Evolutionary conservation across 2,797 vertebrate species (phyloP).

Genomic region (Smutsia gigantea): DNA sequence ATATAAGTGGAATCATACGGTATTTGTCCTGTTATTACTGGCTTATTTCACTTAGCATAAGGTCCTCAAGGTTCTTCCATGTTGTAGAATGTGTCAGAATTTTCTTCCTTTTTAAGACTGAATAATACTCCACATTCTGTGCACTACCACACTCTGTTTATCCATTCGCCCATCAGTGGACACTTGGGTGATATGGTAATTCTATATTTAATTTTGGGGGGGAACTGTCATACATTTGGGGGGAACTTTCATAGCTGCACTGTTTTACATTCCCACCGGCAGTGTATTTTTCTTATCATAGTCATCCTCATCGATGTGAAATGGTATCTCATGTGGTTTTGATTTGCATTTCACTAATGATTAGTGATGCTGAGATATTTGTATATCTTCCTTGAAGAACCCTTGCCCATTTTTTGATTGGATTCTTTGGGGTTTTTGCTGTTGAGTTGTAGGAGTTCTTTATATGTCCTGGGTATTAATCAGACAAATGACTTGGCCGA

Average conservation of each 20-base stretch:
- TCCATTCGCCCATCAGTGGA: neutral
- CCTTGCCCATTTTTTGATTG: neutral
- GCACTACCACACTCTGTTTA: neutral
- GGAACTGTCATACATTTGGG: neutral
- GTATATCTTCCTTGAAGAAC: neutral
- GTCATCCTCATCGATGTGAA: neutral
- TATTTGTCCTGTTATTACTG: no score
- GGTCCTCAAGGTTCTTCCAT: no score
- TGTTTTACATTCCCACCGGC: neutral
- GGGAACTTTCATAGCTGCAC: neutral
- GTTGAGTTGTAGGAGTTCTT: constrained; percentile 17
- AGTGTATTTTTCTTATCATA: neutral
- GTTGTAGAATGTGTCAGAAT: no score
- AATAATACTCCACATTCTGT: neutral
- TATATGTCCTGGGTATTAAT: neutral
- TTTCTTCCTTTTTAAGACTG: no score
- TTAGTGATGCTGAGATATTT: neutral
- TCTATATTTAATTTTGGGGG: neutral
- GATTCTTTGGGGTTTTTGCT: neutral
- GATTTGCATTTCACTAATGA: neutral
- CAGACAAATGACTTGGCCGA: neutral
- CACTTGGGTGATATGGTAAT: neutral
- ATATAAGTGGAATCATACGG: neutral
- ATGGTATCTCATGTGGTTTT: neutral
- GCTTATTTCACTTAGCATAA: no score